Conservation (phyloP, 1,140 invertebrate genomes). For the Leucophenga varia region DNA sequence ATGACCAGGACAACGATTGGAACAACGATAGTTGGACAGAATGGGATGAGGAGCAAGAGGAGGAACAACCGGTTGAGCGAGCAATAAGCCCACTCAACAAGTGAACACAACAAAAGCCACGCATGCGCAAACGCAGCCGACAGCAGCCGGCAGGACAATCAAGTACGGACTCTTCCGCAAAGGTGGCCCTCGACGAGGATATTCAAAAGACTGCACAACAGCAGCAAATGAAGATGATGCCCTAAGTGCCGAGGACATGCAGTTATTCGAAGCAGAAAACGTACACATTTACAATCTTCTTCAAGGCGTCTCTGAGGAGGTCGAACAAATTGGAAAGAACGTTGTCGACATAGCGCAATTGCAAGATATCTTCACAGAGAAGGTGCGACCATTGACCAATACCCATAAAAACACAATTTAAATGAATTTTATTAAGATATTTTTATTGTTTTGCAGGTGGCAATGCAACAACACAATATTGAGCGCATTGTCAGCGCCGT, state of each 20-base stretch:
- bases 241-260: slow-evolving; percentile 82
- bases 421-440: neutral
- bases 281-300: slow-evolving; percentile 80
- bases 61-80: no score
- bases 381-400: no score
- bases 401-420: neutral
- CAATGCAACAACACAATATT: slow-evolving; percentile 92
- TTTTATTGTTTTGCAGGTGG: slow-evolving; percentile 52
- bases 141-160: no score
- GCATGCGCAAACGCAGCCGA: slow-evolving; percentile 28
- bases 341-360: slow-evolving; percentile 93
- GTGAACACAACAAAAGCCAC: no score
- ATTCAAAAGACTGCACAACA: slow-evolving; percentile 34
- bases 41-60: slow-evolving; percentile 24
- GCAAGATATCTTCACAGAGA: slow-evolving; percentile 97
- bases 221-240: slow-evolving; percentile 60
- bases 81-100: no score
- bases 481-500: slow-evolving; percentile 85
- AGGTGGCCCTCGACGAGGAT: slow-evolving; percentile 48
- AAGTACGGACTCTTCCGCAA: no score
- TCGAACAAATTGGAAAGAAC: slow-evolving; percentile 87
- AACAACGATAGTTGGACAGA: slow-evolving; percentile 31
- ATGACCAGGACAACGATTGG: slow-evolving; percentile 31
- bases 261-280: slow-evolving; percentile 88
- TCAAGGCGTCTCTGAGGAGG: slow-evolving; percentile 75